Evolutionary conservation across 2,797 vertebrate species (phyloP), one percentile per base, ranked within the genome.

Genomic region (Borostomias antarcticus): DNA sequence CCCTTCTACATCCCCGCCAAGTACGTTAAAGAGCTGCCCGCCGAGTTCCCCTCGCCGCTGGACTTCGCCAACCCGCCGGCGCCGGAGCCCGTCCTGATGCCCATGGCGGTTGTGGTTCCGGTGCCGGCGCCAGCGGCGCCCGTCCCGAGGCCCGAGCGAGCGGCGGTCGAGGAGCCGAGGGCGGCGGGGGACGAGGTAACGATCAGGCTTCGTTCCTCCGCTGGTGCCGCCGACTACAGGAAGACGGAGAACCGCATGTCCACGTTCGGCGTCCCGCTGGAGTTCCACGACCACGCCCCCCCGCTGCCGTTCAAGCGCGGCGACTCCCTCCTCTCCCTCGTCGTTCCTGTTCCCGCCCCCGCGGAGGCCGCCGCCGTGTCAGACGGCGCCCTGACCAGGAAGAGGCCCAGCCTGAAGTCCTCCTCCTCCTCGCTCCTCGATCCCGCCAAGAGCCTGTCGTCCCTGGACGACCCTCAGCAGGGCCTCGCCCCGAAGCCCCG

Each of bases 1-100:
- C 90, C 96, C 0, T 95, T 99, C 74, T 99, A 98, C 58, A 95
- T 99, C 75, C 97, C 97, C 0, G 97, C 97, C 30, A 96, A 96
- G 65, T 99, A 99, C 1, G 97, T 99, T 32, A 95, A 93, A 75
- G 96, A 99, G 89, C 92, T 99, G 23, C 92, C 91, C 0, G 6
- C 48, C 1, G 77, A 77, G 26, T 37, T 88, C 11, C 91, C 90
- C 0, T 91, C 87, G 0, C 88, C 86, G 2, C 80, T 92, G 60
- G 85, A 91, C 78, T 91, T 91, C 30, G 51, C 72, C 5, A 65
- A 72, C 3, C 40, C 66, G 0, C 70, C 68, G 1, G 30, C 13
- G 13, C 64, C 82, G 0, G 83, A 87, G 30, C 57, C 28, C 0
- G 25, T 61, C 9, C 0, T 40, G 15, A 13, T 50, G 1, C 23